Percentiles rank a stretch among this genome's conserved stretches.
phyloP scores from a whole-genome alignment of 2,113 vertebrate genomes.

The Callocephalon fimbriatum region DNA sequence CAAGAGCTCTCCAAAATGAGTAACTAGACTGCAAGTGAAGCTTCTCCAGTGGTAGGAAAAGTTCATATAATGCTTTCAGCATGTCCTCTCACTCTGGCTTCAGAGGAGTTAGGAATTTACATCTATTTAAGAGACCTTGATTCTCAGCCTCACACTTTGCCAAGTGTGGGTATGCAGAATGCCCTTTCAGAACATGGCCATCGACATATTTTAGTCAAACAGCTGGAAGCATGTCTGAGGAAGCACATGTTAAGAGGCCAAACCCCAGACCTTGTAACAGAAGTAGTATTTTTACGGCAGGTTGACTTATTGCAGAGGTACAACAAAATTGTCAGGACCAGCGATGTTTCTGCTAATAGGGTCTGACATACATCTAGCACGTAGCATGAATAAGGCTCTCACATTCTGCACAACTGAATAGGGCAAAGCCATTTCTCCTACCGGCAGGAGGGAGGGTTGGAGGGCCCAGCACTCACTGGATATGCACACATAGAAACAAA shows the following conservation, averaged over 20 bases:
- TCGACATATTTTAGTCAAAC: conserved; percentile 52
- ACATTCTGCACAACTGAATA: conserved; percentile 63
- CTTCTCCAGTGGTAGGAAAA: conserved; percentile 75
- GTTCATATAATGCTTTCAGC: conserved; percentile 54
- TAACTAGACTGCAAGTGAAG: conserved; percentile 74
- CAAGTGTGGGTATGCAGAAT: conserved; percentile 34
- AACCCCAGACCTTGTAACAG: neutral
- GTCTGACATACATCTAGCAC: conserved; percentile 29
- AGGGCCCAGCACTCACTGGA: conserved; percentile 76
- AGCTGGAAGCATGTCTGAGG: conserved; percentile 15
- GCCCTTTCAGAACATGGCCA: conserved; percentile 21
- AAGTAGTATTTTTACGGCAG: conserved; percentile 6
- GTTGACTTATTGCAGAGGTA: conserved; percentile 62
- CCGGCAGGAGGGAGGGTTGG: conserved; percentile 69
- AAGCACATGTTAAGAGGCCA: neutral
- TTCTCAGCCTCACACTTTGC: conserved; percentile 43
- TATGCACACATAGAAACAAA: conserved; percentile 76
- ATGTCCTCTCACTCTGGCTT: conserved; percentile 56
- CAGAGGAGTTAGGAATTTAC: conserved; percentile 40
- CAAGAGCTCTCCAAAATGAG: conserved; percentile 73
- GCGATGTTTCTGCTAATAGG: neutral
- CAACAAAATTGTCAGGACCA: conserved; percentile 26
- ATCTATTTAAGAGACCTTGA: conserved; percentile 55
- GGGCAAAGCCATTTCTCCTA: conserved; percentile 74
- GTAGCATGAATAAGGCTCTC: conserved; percentile 57